Evolutionary conservation across 2,888 invertebrate genomes (phyloP).

Genomic region (Ashinkailepas kermadecensis): DNA sequence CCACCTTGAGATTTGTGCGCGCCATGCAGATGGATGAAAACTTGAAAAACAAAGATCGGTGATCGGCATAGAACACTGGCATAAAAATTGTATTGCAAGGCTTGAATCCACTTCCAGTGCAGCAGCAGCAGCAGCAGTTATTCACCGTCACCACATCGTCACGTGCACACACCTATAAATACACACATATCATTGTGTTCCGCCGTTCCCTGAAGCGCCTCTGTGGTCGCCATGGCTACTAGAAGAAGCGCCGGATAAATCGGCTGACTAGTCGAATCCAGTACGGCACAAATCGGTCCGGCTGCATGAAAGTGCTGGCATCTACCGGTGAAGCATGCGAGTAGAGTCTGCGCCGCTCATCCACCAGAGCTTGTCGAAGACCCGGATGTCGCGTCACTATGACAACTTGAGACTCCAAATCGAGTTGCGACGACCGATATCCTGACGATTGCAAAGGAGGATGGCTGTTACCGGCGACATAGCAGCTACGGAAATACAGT

Average conservation of each 20-base stretch:
- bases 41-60: no score
- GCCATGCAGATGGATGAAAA: no score
- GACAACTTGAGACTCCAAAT: conserved; percentile 87
- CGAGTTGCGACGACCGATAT: conserved; percentile 75
- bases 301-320: conserved; percentile 50
- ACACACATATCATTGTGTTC: no score
- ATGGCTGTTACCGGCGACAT: background rate
- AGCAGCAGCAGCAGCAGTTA: no score
- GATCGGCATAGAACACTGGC: no score
- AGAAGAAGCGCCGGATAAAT: conserved; percentile 68
- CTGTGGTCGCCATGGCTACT: conserved; percentile 33
- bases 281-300: conserved; percentile 60
- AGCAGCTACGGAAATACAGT: no score
- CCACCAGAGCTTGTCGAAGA: conserved; percentile 58
- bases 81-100: no score
- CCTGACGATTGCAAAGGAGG: conserved; percentile 42
- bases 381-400: conserved; percentile 67
- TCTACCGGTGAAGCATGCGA: conserved; percentile 45
- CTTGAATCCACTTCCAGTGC: no score
- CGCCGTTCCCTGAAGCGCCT: no score
- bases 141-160: no score
- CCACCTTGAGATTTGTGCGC: no score
- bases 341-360: conserved; percentile 68
- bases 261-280: conserved; percentile 72
- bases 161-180: no score